Percentiles rank a stretch among this genome's conserved stretches.
Conservation (phyloP, 1,140 invertebrate genomes). For the Drosophila malerkotliana region DNA sequence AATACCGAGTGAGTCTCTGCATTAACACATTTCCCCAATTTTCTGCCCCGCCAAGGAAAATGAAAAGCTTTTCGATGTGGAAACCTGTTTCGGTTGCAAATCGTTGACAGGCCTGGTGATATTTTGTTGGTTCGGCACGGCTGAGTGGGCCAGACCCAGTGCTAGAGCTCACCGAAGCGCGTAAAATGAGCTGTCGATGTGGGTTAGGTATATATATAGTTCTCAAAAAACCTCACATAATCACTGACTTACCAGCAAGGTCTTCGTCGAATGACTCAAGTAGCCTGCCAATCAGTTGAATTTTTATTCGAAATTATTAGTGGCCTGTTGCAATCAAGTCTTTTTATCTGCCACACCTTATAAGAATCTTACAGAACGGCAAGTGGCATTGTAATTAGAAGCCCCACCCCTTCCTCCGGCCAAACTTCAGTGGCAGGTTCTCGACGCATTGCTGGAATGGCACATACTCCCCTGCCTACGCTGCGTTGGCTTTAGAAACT, state of each 20-base stretch:
- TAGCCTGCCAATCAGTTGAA: no score
- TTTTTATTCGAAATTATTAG: no score
- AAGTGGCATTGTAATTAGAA: slow-evolving; percentile 64
- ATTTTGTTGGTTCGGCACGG: slow-evolving; percentile 19
- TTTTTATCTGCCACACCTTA: slow-evolving; percentile 28
- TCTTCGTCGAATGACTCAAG: no score
- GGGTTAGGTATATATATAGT: slow-evolving; percentile 15
- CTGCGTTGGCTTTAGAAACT: slow-evolving; percentile 5
- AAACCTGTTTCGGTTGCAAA: slow-evolving; percentile 65
- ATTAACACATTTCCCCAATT: slow-evolving; percentile 70
- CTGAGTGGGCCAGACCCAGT: slow-evolving; percentile 26
- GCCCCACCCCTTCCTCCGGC: slow-evolving; percentile 9
- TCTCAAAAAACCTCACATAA: not conserved
- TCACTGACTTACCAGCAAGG: no score
- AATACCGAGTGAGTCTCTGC: slow-evolving; percentile 26
- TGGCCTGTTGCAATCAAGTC: slow-evolving; percentile 9
- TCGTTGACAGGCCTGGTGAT: slow-evolving; percentile 39
- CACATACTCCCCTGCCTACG: slow-evolving; percentile 10
- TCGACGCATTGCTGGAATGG: slow-evolving; percentile 55
- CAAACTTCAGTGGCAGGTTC: slow-evolving; percentile 21
- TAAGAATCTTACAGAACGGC: not conserved
- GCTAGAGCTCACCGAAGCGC: slow-evolving; percentile 41
- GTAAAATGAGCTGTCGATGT: slow-evolving; percentile 42
- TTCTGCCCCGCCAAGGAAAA: slow-evolving; percentile 52
- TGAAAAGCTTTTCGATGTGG: slow-evolving; percentile 45